These are phyloP conservation scores for Nezara viridula DNA, from an alignment of 2,888 invertebrate species.

Conservation along the genomic window DNA sequence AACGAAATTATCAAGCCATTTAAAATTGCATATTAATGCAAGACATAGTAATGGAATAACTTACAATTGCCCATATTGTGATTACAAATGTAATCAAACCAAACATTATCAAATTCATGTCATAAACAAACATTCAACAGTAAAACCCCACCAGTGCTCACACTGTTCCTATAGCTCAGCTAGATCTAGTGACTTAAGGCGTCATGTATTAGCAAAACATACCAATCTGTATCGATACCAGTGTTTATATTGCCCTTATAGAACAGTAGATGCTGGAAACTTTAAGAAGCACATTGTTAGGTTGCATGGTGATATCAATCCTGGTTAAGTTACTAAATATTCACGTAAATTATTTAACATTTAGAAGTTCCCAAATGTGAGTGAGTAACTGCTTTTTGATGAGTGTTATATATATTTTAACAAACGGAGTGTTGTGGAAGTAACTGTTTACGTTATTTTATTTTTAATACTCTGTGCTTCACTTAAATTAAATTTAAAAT, in stretches of 20 bases:
- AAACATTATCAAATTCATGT: constrained; percentile 4
- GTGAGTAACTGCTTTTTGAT: neutral
- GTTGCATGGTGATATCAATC: neutral
- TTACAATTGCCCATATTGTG: constrained; percentile 9
- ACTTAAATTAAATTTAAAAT: neutral
- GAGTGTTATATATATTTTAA: neutral
- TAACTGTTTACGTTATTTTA: neutral
- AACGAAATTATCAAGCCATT: neutral
- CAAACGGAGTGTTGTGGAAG: neutral
- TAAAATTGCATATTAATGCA: neutral
- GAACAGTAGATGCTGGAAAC: constrained; percentile 4
- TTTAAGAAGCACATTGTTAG: constrained; percentile 27
- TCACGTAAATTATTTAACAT: neutral
- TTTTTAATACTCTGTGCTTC: neutral
- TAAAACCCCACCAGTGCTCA: neutral
- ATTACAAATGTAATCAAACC: neutral
- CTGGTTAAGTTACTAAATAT: neutral
- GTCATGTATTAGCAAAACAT: constrained; percentile 19
- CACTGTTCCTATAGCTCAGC: constrained; percentile 7
- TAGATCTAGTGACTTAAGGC: constrained; percentile 30
- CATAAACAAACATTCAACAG: neutral
- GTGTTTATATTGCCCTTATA: constrained; percentile 17
- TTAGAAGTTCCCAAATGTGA: neutral
- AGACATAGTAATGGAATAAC: neutral
- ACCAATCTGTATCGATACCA: neutral